Evolutionary conservation across 2,797 vertebrate genomes (phyloP), one percentile per base, ranked within the genome.

Genomic region (Sarcoramphus papa): DNA sequence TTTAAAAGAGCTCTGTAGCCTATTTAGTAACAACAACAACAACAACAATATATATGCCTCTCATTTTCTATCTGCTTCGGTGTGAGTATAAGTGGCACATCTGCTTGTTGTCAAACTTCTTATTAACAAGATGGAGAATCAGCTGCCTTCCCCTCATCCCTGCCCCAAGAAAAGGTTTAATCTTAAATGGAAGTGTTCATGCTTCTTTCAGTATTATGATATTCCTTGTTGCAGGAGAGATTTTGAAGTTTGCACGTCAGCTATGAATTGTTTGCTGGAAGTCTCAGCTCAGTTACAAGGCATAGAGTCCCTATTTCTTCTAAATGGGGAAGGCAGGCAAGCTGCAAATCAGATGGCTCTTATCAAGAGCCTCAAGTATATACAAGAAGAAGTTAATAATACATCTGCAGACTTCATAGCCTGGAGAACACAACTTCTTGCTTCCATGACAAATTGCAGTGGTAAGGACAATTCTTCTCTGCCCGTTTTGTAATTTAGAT

Each of bases 351-450:
- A 97, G 91, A 98, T 98, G 5, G 93, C 98, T 27, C 73, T 99
- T 74, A 93, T 97, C 31, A 98, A 97, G 92, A 99, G 98, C 89
- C 97, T 99, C 6, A 97, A 97, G 56, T 98, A 98, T 40, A 93
- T 99, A 85, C 98, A 98, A 95, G 97, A 96, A 56, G 98, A 98
- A 98, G 97, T 99, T 92, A 98, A 97, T 96, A 97, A 96, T 17
- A 95, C 96, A 13, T 84, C 98, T 54, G 95, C 95, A 6, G 98
- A 99, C 56, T 99, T 99, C 95, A 97, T 98, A 91, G 94, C 98
- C 86, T 99, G 99, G 99, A 99, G 98, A 97, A 98, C 98, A 22
- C 98, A 98, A 87, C 97, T 99, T 27, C 97, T 99, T 37, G 98
- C 97, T 48, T 96, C 97, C 27, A 94, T 98, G 80, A 88, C 95